Evolutionary conservation across 2,888 invertebrate genomes (phyloP), one percentile per base, ranked within the genome.

Genomic region (Spicauda simplicius): DNA sequence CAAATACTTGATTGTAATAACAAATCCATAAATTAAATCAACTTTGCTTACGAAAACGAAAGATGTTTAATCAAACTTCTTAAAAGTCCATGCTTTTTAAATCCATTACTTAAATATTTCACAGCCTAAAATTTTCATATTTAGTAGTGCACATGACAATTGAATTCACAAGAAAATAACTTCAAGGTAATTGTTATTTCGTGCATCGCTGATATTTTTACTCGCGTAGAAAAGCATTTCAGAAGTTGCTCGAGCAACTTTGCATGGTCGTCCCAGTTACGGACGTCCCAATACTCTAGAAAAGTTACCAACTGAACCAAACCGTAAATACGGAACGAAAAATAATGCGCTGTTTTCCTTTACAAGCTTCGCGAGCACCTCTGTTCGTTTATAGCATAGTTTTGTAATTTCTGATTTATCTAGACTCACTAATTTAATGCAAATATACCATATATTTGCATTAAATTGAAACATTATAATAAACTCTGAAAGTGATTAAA

Each of bases 261-360:
- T 61, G 20, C 61, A 41, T 20, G 61, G 52, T 33, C 61, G 53
- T 53, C 41, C 53, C 20, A 61, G 61, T 61, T 61, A 53, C 45
- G 45, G 14, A n/a, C 45, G n/a, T 45, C 45, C 37, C 53, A 37
- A 61, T 53, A 61, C 37, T 53, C 33, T 14, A 18, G 12, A 33
- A 61, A 61, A 60, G 37, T 56, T 37, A 16, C 30, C 18, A 61
- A 61, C 61, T 52, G 14, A 53, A 33, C 53, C 37, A 14, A 19
- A 61, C 52, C n/a, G 52, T 55, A 63, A 63, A 63, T 41, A 64
- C 41, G 33, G 58, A 64, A 37, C 52, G 33, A 7, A 20, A 10
- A 25, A 5, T 10, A 18, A 56, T 41, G 14, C 18, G 20, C 18
- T 64, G 41, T 61, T 70, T 70, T 70, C 53, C 64, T 57, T 61